phyloP scores from a whole-genome alignment of 2,888 invertebrate species.

The Eurois occulta region DNA sequence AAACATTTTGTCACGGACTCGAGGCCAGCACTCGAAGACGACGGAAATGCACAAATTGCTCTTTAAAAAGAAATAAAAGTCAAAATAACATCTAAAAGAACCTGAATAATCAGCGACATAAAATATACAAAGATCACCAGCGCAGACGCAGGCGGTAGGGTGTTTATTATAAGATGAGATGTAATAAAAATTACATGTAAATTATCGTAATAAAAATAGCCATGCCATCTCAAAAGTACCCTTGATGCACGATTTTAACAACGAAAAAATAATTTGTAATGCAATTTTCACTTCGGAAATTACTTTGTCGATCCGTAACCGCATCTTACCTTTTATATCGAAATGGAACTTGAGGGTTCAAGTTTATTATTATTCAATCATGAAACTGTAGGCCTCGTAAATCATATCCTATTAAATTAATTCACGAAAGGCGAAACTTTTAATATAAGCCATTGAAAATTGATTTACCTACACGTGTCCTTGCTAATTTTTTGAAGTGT shows the following conservation, averaged over 20 bases:
- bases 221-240: constrained; percentile 63
- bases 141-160: constrained; percentile 47
- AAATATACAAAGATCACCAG: constrained; percentile 59
- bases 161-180: constrained; percentile 65
- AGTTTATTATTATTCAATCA: constrained; percentile 74
- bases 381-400: constrained; percentile 66
- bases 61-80: constrained; percentile 52
- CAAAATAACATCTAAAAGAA: constrained; percentile 42
- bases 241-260: constrained; percentile 61
- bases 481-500: constrained; percentile 35
- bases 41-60: constrained; percentile 55
- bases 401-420: constrained; percentile 72
- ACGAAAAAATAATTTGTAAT: constrained; percentile 73
- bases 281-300: constrained; percentile 85
- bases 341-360: constrained; percentile 68
- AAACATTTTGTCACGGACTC: constrained; percentile 29
- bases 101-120: constrained; percentile 52
- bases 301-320: constrained; percentile 76
- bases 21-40: constrained; percentile 31
- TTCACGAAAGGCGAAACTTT: constrained; percentile 58
- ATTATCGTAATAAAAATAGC: constrained; percentile 70
- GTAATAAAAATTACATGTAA: constrained; percentile 64
- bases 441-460: constrained; percentile 69
- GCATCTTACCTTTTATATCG: constrained; percentile 74
- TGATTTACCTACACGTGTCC: constrained; percentile 60